Evolutionary conservation across 2,888 invertebrate species (phyloP).

Genomic region (Muschampia plurimacula): DNA sequence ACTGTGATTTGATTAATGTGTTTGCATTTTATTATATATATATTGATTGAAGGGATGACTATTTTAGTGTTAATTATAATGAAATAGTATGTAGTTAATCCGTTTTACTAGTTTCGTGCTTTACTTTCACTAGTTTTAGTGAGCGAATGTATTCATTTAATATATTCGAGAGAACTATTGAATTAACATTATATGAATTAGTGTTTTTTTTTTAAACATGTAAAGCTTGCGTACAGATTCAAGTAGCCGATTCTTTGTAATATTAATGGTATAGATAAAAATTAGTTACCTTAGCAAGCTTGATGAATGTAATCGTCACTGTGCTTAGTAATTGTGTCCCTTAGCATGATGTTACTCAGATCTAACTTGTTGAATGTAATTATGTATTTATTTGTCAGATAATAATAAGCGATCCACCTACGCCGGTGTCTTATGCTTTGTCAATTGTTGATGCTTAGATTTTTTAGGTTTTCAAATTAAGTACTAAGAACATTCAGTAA

Average conservation of each 20-base stretch:
- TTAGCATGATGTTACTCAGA: constrained; percentile 79
- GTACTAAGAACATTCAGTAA: constrained; percentile 40
- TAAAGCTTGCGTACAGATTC: constrained; percentile 79
- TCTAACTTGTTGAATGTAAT: constrained; percentile 60
- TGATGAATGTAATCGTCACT: constrained; percentile 84
- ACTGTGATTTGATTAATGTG: constrained; percentile 82
- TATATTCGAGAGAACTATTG: constrained; percentile 43
- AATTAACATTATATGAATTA: constrained; percentile 43
- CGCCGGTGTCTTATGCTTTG: constrained; percentile 39
- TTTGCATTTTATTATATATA: constrained; percentile 72
- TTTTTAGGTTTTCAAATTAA: constrained; percentile 34
- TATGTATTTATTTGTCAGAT: constrained; percentile 47
- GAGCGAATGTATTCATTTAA: constrained; percentile 45
- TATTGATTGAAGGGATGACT: constrained; percentile 56
- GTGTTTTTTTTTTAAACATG: constrained; percentile 64
- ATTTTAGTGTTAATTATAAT: constrained; percentile 39
- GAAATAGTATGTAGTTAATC: constrained; percentile 45
- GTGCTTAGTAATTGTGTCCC: constrained; percentile 81
- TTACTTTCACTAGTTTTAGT: constrained; percentile 47
- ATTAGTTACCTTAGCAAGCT: constrained; percentile 79
- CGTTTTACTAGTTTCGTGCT: constrained; percentile 44
- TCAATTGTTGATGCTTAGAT: constrained; percentile 39
- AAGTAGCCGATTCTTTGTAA: constrained; percentile 74
- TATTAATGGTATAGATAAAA: constrained; percentile 72
- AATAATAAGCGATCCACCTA: constrained; percentile 34